Percentiles rank a stretch among this genome's conserved stretches.
Conservation (phyloP, 2,888 invertebrate species). For the Pyrocoelia pectoralis region DNA sequence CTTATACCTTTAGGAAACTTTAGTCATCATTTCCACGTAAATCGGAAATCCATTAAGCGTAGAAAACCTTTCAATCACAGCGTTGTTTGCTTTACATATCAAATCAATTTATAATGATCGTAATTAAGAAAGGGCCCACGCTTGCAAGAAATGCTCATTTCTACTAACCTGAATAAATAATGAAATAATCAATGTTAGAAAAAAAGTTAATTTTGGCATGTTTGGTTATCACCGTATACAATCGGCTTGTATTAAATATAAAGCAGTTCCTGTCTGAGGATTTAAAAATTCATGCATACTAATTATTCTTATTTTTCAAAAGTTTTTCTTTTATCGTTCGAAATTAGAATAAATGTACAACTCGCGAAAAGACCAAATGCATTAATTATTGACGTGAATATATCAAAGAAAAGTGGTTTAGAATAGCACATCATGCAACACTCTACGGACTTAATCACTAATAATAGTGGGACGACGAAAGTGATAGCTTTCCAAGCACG, state of each 20-base stretch:
- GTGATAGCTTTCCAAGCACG: constrained; percentile 14
- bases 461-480: constrained; percentile 24
- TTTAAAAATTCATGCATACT: constrained; percentile 1
- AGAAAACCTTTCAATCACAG: too few species aligned
- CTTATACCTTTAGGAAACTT: too few species aligned
- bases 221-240: not conserved
- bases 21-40: too few species aligned
- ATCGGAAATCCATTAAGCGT: too few species aligned
- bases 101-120: too few species aligned
- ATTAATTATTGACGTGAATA: constrained; percentile 11
- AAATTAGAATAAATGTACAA: not conserved
- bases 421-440: constrained; percentile 25
- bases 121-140: too few species aligned
- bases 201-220: constrained; percentile 4
- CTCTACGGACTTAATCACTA: constrained; percentile 26
- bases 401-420: constrained; percentile 19
- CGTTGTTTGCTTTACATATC: too few species aligned
- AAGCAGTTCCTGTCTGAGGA: not conserved
- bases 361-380: not conserved
- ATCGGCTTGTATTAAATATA: not conserved
- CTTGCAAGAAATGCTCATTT: not conserved
- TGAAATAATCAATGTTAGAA: constrained; percentile 7
- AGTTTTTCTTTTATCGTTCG: not conserved
- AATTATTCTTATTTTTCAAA: not conserved
- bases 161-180: constrained; percentile 6